These are phyloP conservation scores for Sinotaia quadrata DNA, from an alignment of 2,888 invertebrate genomes.

Conservation along the genomic window DNA sequence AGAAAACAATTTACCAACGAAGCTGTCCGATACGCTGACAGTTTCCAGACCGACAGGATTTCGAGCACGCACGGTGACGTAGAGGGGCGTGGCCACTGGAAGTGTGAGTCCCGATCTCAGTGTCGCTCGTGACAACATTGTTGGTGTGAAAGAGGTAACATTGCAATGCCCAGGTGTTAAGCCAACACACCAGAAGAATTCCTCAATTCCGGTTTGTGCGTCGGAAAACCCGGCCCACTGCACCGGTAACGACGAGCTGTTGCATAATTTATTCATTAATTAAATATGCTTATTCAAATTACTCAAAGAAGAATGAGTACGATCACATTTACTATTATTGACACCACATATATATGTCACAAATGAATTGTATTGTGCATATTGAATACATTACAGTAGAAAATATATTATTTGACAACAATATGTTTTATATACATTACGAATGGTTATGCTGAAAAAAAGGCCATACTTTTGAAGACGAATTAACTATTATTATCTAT, in stretches of 20 bases:
- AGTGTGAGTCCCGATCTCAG: neutral
- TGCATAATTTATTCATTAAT: no score
- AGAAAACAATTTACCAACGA: neutral
- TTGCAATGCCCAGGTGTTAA: neutral
- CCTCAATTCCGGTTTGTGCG: conserved; percentile 37
- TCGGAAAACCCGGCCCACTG: conserved; percentile 44
- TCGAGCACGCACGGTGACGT: conserved; percentile 9
- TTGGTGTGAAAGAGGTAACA: neutral
- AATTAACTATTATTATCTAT: no score
- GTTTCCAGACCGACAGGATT: conserved; percentile 15
- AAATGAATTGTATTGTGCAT: no score
- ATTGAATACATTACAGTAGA: no score
- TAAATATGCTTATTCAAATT: no score
- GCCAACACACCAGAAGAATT: conserved; percentile 24
- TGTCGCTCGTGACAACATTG: neutral
- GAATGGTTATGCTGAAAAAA: no score
- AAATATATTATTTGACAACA: no score
- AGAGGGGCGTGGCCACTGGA: conserved; percentile 17
- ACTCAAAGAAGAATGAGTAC: no score
- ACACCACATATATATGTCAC: no score
- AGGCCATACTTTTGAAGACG: no score
- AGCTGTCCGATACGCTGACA: conserved; percentile 3
- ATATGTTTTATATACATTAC: no score
- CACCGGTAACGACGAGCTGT: conserved; percentile 1
- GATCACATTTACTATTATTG: no score